phyloP scores from a whole-genome alignment of 2,888 invertebrate species.

The Ptychoptera contaminata region DNA sequence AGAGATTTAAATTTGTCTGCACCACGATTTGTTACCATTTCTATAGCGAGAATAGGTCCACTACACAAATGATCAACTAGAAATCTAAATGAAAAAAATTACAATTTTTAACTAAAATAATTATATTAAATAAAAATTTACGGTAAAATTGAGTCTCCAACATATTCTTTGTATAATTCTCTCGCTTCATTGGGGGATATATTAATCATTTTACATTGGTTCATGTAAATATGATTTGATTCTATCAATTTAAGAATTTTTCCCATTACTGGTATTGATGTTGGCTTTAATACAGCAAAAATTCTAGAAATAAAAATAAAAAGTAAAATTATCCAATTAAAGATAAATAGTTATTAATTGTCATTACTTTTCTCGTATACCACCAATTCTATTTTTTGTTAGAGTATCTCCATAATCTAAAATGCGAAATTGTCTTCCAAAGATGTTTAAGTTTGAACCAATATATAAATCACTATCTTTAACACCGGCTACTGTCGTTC shows the following conservation, averaged over 20 bases:
- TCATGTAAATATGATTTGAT: conserved; percentile 43
- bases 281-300: conserved; percentile 63
- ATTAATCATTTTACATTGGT: conserved; percentile 55
- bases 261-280: conserved; percentile 50
- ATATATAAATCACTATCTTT: conserved; percentile 52
- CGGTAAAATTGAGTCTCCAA: conserved; percentile 43
- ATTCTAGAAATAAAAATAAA: conserved; percentile 36
- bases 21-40: conserved; percentile 25
- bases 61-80: conserved; percentile 5
- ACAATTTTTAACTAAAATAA: not conserved
- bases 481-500: conserved; percentile 51
- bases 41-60: conserved; percentile 22
- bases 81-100: conserved; percentile 5
- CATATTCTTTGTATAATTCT: conserved; percentile 41
- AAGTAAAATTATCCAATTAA: conserved; percentile 1
- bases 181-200: conserved; percentile 48
- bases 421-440: conserved; percentile 57
- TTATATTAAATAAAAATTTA: conserved; percentile 28
- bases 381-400: conserved; percentile 46
- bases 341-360: no score
- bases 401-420: conserved; percentile 53
- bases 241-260: conserved; percentile 55
- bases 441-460: conserved; percentile 54
- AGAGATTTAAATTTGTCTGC: conserved; percentile 21
- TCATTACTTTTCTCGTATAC: conserved; percentile 47